phyloP scores from a whole-genome alignment of 2,888 invertebrate species.

The Drosophila tripunctata region DNA sequence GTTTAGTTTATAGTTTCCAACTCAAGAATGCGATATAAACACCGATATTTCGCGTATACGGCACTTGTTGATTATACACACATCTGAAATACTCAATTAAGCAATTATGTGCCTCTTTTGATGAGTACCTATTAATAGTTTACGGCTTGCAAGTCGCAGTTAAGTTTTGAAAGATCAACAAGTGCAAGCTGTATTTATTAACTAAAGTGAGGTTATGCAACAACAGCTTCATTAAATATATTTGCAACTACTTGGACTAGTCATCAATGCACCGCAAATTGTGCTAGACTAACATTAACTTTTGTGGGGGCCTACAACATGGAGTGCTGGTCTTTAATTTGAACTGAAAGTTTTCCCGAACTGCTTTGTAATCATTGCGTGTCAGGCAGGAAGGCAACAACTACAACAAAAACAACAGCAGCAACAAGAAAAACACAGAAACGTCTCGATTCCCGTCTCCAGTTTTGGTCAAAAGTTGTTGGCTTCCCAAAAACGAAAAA shows the following conservation, averaged over 20 bases:
- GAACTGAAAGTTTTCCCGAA: conserved; percentile 28
- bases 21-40: too few species aligned
- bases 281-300: conserved; percentile 8
- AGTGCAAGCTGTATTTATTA: conserved; percentile 1
- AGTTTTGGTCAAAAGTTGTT: conserved; percentile 13
- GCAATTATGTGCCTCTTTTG: neutral
- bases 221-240: neutral
- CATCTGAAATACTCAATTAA: neutral
- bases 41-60: neutral
- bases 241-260: neutral
- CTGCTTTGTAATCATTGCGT: conserved; percentile 68
- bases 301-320: neutral
- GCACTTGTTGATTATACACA: neutral
- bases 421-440: neutral
- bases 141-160: neutral
- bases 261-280: conserved; percentile 25
- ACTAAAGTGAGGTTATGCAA: conserved; percentile 1
- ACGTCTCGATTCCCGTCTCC: conserved; percentile 1
- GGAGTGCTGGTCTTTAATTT: conserved; percentile 61
- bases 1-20: too few species aligned
- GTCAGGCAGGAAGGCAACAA: conserved; percentile 20
- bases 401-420: neutral
- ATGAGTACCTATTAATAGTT: neutral
- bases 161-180: conserved; percentile 16
- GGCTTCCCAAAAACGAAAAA: conserved; percentile 37